Base-by-base conservation (phyloP, 2,888 invertebrate species). In the Barypeithes pellucidus region DNA sequence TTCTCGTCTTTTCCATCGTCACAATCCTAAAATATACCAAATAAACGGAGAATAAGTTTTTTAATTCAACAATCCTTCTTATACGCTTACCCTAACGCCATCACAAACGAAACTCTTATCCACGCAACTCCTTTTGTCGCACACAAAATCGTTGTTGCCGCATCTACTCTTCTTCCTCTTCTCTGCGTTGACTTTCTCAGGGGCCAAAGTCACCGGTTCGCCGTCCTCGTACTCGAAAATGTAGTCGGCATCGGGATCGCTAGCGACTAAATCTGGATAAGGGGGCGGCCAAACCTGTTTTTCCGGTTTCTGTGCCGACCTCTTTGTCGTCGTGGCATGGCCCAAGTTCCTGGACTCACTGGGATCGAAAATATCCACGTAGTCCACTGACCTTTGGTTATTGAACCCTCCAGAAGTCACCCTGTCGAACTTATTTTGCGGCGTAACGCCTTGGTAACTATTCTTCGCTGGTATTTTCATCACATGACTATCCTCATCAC, bases 21-120 rank as follows among this genome's bases (percentile, higher is more conserved):
- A 77, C 91, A 91, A 78, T 91, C 90, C 88, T 90, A 71, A 65
- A 20, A 36, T 11, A 57, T 16, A 24, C n/a, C 24, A 14, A 41
- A 29, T 47, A 24, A n/a, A 24, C 22, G 24, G 7, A 14, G 4
- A n/a, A 43, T 4, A 14, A 29, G n/a, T n/a, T n/a, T n/a, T n/a
- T n/a, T n/a, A n/a, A n/a, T n/a, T 3, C 7, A 18, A 9, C 3
- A 16, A 3, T 1, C 29, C 2, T 45, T 43, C n/a, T 9, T 45
- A 12, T 36, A 7, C 2, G 73, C 81, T 82, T 83, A 88, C 89
- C 83, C 85, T 84, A 47, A 86, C 83, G 1, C 89, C 89, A 79
- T 91, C 89, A 81, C 91, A 91, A 65, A 89, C 88, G 84, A 87
- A 87, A 50, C 84, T 85, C 20, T 87, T 85, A 0, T 88, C 86